Conservation (phyloP, 2,888 invertebrate genomes). For the Hypsopygia costalis region DNA sequence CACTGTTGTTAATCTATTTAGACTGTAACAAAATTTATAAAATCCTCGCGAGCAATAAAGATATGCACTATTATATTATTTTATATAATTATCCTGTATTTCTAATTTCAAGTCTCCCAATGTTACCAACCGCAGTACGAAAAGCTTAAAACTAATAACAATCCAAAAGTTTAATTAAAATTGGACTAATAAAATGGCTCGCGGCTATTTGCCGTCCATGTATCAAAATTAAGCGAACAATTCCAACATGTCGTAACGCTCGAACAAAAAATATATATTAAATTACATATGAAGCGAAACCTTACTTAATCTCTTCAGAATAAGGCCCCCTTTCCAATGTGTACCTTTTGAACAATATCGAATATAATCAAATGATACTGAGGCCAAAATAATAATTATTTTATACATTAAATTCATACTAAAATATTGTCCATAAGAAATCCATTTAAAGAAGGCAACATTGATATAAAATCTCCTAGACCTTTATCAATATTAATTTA, state of each 20-base stretch:
- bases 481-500: no score
- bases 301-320: neutral
- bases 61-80: no score
- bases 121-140: neutral
- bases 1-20: no score
- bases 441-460: neutral
- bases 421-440: neutral
- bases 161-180: slow-evolving; percentile 31
- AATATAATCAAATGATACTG: neutral
- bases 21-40: no score
- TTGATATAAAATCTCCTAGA: neutral
- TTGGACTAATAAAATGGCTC: slow-evolving; percentile 37
- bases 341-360: no score
- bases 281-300: neutral
- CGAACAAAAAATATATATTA: neutral
- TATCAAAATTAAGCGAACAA: neutral
- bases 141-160: slow-evolving; percentile 33
- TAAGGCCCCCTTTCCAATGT: neutral
- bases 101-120: slow-evolving; percentile 39
- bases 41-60: no score
- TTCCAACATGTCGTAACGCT: neutral
- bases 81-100: no score
- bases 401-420: slow-evolving; percentile 2
- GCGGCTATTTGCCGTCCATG: neutral
- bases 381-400: neutral